Percentiles rank a stretch among this genome's conserved stretches.
Conservation (phyloP, 2,888 invertebrate species). For the Archaeoteleia sp. region DNA sequence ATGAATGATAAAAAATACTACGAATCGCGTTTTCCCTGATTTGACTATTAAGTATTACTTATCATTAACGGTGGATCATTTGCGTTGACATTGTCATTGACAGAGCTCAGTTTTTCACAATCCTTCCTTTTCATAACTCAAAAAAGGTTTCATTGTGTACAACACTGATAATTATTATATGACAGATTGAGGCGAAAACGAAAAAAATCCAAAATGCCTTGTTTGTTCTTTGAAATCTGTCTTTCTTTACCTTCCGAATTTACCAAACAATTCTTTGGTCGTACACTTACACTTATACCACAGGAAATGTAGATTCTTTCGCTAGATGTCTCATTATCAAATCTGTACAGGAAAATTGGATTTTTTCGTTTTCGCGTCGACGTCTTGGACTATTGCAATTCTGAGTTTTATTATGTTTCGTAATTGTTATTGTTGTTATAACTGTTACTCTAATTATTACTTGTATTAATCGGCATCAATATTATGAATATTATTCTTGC, state of each 20-base stretch:
- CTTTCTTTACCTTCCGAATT: too few relatives aligned
- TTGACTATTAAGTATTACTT: slow-evolving; percentile 67
- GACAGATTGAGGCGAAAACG: slow-evolving; percentile 28
- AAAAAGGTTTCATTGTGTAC: slow-evolving; percentile 37
- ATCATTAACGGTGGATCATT: slow-evolving; percentile 60
- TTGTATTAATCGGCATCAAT: slow-evolving; percentile 53
- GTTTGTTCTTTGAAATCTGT: too few relatives aligned
- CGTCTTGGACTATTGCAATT: slow-evolving; percentile 25
- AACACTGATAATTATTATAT: slow-evolving; percentile 26
- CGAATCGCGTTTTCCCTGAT: slow-evolving; percentile 54
- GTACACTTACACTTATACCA: too few relatives aligned
- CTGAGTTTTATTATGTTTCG: slow-evolving; percentile 44
- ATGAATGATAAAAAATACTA: slow-evolving; percentile 70
- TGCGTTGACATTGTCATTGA: slow-evolving; percentile 41
- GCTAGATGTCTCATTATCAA: too few relatives aligned
- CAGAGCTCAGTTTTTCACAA: slow-evolving; percentile 36
- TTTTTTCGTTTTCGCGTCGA: slow-evolving; percentile 36
- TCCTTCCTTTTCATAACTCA: slow-evolving; percentile 36
- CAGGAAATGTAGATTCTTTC: too few relatives aligned
- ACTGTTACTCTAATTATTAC: slow-evolving; percentile 56
- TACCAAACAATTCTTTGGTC: too few relatives aligned
- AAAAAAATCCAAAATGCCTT: slow-evolving; percentile 39
- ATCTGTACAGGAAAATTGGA: slow-evolving; percentile 14
- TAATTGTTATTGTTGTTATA: slow-evolving; percentile 55
- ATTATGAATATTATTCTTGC: slow-evolving; percentile 54